Evolutionary conservation across 1,140 invertebrate species (phyloP).

Genomic region (Procambarus virginalis): DNA sequence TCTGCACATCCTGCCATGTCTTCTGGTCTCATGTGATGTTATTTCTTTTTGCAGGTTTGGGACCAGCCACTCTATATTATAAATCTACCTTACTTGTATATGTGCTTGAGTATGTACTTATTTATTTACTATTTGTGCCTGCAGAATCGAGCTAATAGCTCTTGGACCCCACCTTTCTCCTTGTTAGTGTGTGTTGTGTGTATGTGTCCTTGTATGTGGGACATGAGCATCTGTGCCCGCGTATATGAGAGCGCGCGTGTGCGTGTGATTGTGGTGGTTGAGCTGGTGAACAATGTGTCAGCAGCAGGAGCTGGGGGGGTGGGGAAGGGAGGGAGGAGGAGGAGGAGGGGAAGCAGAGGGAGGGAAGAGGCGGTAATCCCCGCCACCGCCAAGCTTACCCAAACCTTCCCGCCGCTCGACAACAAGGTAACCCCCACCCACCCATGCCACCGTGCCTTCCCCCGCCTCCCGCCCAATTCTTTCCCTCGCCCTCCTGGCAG

Average conservation of each 20-base stretch:
- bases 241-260: slow-evolving; percentile 18
- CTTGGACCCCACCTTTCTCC: no score
- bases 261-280: slow-evolving; percentile 24
- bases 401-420: slow-evolving; percentile 36
- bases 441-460: not conserved
- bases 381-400: slow-evolving; percentile 35
- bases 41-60: no score
- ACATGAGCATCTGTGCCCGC: not conserved
- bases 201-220: not conserved
- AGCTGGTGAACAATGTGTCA: slow-evolving; percentile 9
- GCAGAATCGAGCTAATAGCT: no score
- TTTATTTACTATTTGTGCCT: no score
- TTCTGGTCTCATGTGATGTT: no score
- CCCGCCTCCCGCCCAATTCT: slow-evolving; percentile 5
- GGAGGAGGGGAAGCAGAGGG: not conserved
- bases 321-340: not conserved
- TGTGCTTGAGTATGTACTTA: no score
- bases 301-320: not conserved
- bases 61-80: no score
- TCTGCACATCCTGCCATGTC: no score
- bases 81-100: no score
- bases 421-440: slow-evolving; percentile 22
- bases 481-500: slow-evolving; percentile 12
- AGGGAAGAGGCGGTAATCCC: slow-evolving; percentile 8
- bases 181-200: not conserved